phyloP scores from a whole-genome alignment of 2,888 invertebrate species.

The Epiblema foenella region DNA sequence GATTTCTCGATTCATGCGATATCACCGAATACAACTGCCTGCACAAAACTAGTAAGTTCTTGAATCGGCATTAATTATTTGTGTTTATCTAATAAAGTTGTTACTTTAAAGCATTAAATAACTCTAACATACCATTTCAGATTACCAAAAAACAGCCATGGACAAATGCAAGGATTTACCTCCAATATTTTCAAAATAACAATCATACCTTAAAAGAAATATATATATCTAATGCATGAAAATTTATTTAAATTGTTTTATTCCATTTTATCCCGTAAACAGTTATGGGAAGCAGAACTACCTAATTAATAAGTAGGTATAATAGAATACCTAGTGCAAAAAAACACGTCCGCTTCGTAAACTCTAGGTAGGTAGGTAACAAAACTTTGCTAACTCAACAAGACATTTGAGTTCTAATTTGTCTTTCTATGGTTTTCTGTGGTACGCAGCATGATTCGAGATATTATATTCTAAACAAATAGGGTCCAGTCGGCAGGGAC shows the following conservation, averaged over 20 bases:
- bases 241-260: background rate
- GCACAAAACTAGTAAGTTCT: conserved; percentile 57
- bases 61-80: background rate
- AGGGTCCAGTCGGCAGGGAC: no score
- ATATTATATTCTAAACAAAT: no score
- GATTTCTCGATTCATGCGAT: conserved; percentile 72
- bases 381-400: no score
- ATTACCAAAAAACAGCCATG: conserved; percentile 50
- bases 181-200: conserved; percentile 3
- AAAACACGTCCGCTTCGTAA: no score
- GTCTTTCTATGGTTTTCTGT: no score
- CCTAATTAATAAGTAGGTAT: no score
- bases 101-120: background rate
- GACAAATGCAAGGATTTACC: conserved; percentile 55
- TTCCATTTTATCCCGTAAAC: background rate
- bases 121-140: conserved; percentile 51
- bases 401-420: no score
- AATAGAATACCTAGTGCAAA: no score
- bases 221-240: background rate
- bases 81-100: background rate
- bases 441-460: no score
- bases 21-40: conserved; percentile 73
- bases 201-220: background rate
- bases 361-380: no score
- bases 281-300: no score